Conservation (phyloP, 2,797 vertebrate genomes). For the Neosilurus mollespiculum region DNA sequence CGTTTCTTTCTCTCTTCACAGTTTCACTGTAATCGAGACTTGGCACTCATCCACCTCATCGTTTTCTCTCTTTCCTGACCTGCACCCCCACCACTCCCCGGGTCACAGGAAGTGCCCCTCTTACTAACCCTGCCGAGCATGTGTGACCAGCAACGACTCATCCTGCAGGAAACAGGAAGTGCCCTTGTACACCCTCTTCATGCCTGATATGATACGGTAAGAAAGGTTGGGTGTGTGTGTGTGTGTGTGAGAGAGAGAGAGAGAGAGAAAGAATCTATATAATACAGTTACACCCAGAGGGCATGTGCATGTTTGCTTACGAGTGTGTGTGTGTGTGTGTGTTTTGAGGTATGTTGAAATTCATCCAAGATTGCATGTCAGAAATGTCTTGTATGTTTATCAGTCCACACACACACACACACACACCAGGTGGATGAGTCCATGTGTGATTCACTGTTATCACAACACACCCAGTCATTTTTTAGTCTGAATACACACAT, state of each 20-base stretch:
- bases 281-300: neutral
- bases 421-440: neutral
- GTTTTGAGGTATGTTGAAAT: slow-evolving; percentile 8
- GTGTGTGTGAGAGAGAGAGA: neutral
- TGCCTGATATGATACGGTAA: slow-evolving; percentile 22
- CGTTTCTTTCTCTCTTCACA: neutral
- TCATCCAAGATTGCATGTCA: neutral
- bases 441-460: neutral
- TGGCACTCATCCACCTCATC: neutral
- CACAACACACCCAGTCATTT: neutral
- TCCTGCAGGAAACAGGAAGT: slow-evolving; percentile 70
- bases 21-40: neutral
- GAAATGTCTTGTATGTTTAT: slow-evolving; percentile 31
- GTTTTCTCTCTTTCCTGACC: slow-evolving; percentile 32
- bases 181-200: slow-evolving; percentile 48
- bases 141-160: slow-evolving; percentile 42
- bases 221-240: neutral
- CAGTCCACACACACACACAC: slow-evolving; percentile 3
- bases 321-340: slow-evolving; percentile 7
- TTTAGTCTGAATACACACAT: slow-evolving; percentile 1
- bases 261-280: too few species aligned
- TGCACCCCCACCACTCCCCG: neutral
- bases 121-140: neutral
- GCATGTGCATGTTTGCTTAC: neutral
- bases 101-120: slow-evolving; percentile 63